Conservation (phyloP, 1,140 invertebrate genomes). For the Meloidogyne exigua region DNA sequence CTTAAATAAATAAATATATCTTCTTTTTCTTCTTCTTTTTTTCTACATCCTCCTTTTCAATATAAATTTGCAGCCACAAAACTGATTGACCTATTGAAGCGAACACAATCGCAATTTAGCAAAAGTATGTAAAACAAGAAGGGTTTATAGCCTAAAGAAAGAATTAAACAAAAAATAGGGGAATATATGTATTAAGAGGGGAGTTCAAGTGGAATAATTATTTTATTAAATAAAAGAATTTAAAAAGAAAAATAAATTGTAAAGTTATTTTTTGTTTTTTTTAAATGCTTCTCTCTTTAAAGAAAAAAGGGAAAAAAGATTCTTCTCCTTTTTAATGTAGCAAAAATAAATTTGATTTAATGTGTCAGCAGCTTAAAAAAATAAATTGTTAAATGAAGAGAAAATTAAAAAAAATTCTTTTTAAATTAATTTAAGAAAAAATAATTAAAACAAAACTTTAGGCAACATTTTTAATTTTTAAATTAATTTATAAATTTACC, state of each 20-base stretch:
- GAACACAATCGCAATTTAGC: slow-evolving; percentile 2
- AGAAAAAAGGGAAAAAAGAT: too few species aligned
- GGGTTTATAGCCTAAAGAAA: too few species aligned
- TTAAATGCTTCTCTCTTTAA: too few species aligned
- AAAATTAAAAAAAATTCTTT: not conserved
- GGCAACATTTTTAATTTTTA: too few species aligned
- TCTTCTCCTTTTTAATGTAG: too few species aligned
- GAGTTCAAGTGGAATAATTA: slow-evolving; percentile 2
- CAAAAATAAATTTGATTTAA: too few species aligned
- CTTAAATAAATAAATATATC: not conserved
- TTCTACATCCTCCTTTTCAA: not conserved
- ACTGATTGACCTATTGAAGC: slow-evolving; percentile 4
- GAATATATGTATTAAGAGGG: not conserved
- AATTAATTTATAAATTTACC: too few species aligned
- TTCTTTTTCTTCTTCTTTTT: not conserved
- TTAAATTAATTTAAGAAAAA: too few species aligned
- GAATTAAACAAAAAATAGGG: too few species aligned
- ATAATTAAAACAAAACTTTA: too few species aligned
- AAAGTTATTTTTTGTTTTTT: not conserved
- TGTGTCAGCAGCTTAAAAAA: not conserved
- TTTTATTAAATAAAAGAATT: not conserved
- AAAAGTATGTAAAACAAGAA: not conserved
- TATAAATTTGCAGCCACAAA: slow-evolving; percentile 1
- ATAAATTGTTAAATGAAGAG: not conserved
- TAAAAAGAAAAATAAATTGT: not conserved